phyloP scores from a whole-genome alignment of 2,797 vertebrate genomes.

The Hippocampus kuda region DNA sequence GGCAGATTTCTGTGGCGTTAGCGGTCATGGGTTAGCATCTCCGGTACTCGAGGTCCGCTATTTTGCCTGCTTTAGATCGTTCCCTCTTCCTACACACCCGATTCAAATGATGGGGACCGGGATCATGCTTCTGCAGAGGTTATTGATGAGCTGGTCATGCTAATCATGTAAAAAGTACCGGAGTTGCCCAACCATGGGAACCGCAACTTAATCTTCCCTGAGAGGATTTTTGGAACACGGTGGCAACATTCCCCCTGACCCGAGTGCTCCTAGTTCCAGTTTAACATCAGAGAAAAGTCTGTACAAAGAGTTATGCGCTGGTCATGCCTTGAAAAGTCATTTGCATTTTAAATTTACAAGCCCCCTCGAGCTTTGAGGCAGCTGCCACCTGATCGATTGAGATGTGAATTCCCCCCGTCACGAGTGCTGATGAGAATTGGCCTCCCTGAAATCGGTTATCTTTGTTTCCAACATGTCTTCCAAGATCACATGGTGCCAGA shows the following conservation, averaged over 20 bases:
- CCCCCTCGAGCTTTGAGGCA: not conserved
- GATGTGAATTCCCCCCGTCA: not conserved
- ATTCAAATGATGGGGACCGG: too few species aligned
- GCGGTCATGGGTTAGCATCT: too few species aligned
- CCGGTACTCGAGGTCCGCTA: too few species aligned
- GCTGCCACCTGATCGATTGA: not conserved
- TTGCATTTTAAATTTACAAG: not conserved
- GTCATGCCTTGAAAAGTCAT: not conserved
- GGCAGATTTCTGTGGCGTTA: not conserved
- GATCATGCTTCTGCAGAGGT: constrained; percentile 8
- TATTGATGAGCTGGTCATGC: constrained; percentile 21
- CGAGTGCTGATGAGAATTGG: not conserved
- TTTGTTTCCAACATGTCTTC: not conserved
- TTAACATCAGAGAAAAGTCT: not conserved
- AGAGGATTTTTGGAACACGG: constrained; percentile 4
- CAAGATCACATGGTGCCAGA: not conserved
- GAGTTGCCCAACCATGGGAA: not conserved
- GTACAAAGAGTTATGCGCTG: not conserved
- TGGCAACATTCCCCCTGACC: not conserved
- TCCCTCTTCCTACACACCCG: too few species aligned
- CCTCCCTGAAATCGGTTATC: not conserved
- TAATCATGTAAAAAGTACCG: too few species aligned
- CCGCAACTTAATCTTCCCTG: constrained; percentile 8
- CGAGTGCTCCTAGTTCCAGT: not conserved
- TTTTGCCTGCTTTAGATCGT: too few species aligned